A percentile compares a stretch with the other conserved stretches of the same genome.
These are phyloP conservation scores for Copsychus sechellarum DNA, from an alignment of 2,113 vertebrate species.

Conservation along the genomic window DNA sequence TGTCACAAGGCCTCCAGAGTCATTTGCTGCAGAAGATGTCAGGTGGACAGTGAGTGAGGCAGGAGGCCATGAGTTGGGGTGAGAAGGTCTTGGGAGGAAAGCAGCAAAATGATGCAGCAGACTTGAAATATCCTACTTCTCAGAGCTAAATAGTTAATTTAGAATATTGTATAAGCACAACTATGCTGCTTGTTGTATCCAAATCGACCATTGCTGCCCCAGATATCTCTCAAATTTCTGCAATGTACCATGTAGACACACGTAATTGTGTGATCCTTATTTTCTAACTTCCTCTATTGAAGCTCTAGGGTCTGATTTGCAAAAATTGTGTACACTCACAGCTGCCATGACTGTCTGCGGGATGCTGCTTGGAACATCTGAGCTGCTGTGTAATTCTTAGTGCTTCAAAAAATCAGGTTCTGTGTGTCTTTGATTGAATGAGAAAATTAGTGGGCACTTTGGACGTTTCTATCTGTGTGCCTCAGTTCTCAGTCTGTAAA, in stretches of 20 bases:
- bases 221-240: neutral
- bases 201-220: neutral
- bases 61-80: neutral
- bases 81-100: neutral
- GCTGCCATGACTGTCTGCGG: neutral
- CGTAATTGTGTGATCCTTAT: neutral
- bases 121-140: neutral
- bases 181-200: neutral
- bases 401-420: constrained; percentile 24
- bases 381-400: constrained; percentile 21
- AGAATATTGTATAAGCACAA: neutral
- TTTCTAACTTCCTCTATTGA: neutral
- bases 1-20: neutral
- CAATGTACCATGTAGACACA: neutral
- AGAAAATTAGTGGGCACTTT: constrained; percentile 52
- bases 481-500: constrained; percentile 12
- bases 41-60: neutral
- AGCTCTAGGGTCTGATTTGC: constrained; percentile 12
- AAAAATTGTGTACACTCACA: constrained; percentile 4
- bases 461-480: neutral
- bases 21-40: neutral
- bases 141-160: neutral
- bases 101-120: neutral
- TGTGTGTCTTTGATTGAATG: constrained; percentile 31
- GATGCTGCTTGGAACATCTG: constrained; percentile 21